Evolutionary conservation across 1,140 invertebrate species (phyloP).

Genomic region (Copidosoma floridanum): DNA sequence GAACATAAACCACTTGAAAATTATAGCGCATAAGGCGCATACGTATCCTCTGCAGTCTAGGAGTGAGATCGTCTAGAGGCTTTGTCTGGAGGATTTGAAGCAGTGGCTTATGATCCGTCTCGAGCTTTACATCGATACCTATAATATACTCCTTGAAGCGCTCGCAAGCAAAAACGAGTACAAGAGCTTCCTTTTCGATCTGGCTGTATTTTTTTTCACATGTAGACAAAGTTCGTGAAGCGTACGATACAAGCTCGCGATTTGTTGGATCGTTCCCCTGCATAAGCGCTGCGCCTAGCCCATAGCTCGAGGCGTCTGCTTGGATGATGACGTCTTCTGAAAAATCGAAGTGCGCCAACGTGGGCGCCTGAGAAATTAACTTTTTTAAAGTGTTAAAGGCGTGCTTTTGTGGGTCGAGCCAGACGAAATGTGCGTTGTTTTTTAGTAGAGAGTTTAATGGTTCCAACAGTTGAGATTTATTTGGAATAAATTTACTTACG

Average conservation of each 20-base stretch:
- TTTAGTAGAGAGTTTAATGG: constrained; percentile 30
- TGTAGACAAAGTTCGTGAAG: constrained; percentile 38
- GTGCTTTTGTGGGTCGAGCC: constrained; percentile 24
- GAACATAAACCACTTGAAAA: constrained; percentile 4
- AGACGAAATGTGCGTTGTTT: constrained; percentile 17
- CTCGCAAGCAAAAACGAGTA: constrained; percentile 33
- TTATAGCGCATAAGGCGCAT: too few species aligned
- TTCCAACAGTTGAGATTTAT: constrained; percentile 30
- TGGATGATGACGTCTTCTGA: constrained; percentile 22
- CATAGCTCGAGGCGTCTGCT: constrained; percentile 29
- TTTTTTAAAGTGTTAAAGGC: constrained; percentile 21
- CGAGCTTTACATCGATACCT: constrained; percentile 44
- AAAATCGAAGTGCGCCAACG: constrained; percentile 24
- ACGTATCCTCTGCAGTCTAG: constrained; percentile 11
- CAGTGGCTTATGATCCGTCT: background rate
- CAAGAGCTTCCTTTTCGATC: constrained; percentile 38
- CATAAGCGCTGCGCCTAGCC: constrained; percentile 17
- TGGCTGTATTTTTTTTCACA: constrained; percentile 41
- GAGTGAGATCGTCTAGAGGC: constrained; percentile 14
- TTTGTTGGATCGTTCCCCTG: background rate
- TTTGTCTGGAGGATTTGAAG: constrained; percentile 20
- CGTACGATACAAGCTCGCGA: constrained; percentile 26
- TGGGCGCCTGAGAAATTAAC: constrained; percentile 2
- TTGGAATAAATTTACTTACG: constrained; percentile 30
- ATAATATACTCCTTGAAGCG: constrained; percentile 39